phyloP scores from a whole-genome alignment of 2,888 invertebrate genomes.

The Criorhina ranunculi region DNA sequence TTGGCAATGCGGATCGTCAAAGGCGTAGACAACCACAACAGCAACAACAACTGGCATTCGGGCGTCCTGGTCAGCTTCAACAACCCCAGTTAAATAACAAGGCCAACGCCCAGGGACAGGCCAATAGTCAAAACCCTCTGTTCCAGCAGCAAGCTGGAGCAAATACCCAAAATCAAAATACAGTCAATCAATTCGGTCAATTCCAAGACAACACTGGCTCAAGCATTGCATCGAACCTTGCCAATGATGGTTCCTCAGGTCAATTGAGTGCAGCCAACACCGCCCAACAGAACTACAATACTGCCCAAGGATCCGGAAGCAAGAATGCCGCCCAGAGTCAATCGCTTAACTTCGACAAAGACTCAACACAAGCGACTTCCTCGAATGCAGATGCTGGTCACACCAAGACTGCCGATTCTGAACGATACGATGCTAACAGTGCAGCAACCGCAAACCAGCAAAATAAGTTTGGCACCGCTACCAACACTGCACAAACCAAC shows the following conservation, averaged over 20 bases:
- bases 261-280: constrained; percentile 83
- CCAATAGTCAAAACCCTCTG: constrained; percentile 72
- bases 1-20: not conserved
- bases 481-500: constrained; percentile 82
- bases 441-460: constrained; percentile 80
- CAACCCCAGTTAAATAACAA: constrained; percentile 29
- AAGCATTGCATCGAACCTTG: constrained; percentile 83
- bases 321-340: constrained; percentile 82
- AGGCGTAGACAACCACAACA: not conserved
- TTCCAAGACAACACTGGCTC: constrained; percentile 81
- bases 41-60: not conserved
- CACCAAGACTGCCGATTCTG: constrained; percentile 75
- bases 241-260: constrained; percentile 81
- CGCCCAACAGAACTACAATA: constrained; percentile 80
- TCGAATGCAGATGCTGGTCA: constrained; percentile 82
- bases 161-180: constrained; percentile 80
- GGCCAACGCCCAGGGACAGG: constrained; percentile 79
- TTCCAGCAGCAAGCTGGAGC: constrained; percentile 82
- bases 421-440: constrained; percentile 79
- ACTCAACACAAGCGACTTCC: constrained; percentile 81
- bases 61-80: not conserved
- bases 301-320: constrained; percentile 77
- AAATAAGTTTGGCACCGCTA: constrained; percentile 79
- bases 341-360: constrained; percentile 80
- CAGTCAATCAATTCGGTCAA: constrained; percentile 75